These are phyloP conservation scores for Calameuta pallipes DNA, from an alignment of 2,888 invertebrate genomes.

Conservation along the genomic window DNA sequence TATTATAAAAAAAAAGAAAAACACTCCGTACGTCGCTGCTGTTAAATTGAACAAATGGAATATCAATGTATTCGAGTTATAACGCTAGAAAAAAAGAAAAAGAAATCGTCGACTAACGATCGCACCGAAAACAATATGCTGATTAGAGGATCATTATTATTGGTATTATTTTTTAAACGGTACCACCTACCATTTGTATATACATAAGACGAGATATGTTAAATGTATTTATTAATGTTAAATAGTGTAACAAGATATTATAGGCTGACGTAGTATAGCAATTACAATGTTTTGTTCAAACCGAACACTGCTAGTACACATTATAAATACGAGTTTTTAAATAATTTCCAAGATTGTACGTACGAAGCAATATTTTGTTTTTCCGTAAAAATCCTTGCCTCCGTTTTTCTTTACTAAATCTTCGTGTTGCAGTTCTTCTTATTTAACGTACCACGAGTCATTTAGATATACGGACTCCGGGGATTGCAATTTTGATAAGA, in stretches of 20 bases:
- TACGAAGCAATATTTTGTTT: no score
- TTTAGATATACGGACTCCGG: not conserved
- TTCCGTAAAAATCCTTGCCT: not conserved
- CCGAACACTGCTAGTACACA: constrained; percentile 10
- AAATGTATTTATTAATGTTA: constrained; percentile 40
- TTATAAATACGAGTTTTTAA: not conserved
- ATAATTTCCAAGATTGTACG: not conserved
- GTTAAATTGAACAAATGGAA: not conserved
- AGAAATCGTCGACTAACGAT: constrained; percentile 16
- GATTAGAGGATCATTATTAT: constrained; percentile 16
- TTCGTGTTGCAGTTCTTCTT: not conserved
- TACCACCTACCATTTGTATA: constrained; percentile 28
- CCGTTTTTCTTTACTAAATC: not conserved
- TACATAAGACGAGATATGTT: constrained; percentile 30
- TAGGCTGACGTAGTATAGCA: constrained; percentile 4
- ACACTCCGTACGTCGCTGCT: not conserved
- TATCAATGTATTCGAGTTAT: constrained; percentile 28
- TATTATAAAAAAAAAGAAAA: not conserved
- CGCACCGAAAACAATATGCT: constrained; percentile 14
- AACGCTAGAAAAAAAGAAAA: constrained; percentile 14
- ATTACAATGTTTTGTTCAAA: constrained; percentile 1
- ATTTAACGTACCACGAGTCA: not conserved
- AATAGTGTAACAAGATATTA: constrained; percentile 25
- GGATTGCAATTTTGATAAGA: not conserved
- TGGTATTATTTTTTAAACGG: constrained; percentile 9